Percentiles rank a stretch among this genome's conserved stretches.
These are phyloP conservation scores for Sarcoramphus papa DNA, from an alignment of 2,797 vertebrate species.

Conservation along the genomic window DNA sequence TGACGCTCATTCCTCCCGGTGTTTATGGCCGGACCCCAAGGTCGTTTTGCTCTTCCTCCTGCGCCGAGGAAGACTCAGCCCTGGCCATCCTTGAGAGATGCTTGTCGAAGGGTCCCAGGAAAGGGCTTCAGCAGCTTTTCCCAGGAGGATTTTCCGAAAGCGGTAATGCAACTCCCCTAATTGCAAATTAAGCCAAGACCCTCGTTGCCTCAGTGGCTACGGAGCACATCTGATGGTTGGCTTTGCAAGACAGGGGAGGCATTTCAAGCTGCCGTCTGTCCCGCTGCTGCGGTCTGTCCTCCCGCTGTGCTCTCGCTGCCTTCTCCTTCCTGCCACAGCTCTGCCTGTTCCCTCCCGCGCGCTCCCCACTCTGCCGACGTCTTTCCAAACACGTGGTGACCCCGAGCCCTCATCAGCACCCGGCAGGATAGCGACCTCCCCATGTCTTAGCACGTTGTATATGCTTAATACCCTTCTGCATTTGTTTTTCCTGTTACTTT, in stretches of 20 bases:
- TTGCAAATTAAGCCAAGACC: background rate
- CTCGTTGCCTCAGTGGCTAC: rapidly evolving
- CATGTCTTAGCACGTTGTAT: rapidly evolving
- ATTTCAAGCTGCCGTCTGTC: background rate
- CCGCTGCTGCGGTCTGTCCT: background rate
- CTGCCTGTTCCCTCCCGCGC: background rate
- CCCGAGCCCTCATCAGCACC: no score
- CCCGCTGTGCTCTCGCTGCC: background rate
- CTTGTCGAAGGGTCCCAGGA: background rate
- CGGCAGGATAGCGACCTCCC: background rate
- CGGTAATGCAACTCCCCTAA: rapidly evolving
- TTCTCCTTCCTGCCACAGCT: background rate
- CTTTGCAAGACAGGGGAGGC: rapidly evolving
- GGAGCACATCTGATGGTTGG: rapidly evolving
- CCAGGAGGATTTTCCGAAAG: background rate
- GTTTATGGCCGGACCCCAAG: background rate
- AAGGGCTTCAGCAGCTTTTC: background rate
- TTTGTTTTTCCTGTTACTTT: no score
- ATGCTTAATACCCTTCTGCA: background rate
- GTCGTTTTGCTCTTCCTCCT: background rate
- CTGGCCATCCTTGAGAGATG: background rate
- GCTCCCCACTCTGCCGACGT: rapidly evolving
- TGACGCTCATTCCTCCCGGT: background rate
- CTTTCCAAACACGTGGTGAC: background rate
- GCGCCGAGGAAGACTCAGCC: background rate